Conservation (phyloP, 2,888 invertebrate genomes). For the Sabatieria punctata region DNA sequence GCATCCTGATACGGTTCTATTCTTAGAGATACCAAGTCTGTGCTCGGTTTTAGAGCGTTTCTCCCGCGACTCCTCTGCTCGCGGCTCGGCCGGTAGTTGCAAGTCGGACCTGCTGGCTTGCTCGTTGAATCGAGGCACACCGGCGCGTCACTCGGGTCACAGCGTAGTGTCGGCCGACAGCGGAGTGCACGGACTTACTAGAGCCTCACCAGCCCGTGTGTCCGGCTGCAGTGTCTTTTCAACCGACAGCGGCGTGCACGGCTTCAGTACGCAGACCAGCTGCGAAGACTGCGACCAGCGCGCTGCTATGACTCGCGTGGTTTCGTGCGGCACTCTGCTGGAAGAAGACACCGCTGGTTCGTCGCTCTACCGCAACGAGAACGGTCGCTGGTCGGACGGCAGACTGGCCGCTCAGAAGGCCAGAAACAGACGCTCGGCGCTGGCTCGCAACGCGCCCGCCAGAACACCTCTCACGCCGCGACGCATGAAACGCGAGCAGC, state of each 20-base stretch:
- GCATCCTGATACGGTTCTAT: no score
- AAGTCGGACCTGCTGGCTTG: background rate
- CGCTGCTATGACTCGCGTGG: no score
- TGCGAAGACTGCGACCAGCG: no score
- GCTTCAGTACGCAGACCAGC: background rate
- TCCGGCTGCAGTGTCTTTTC: no score
- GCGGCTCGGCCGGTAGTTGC: background rate
- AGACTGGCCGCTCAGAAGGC: background rate
- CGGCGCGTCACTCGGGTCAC: background rate
- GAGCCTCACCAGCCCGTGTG: background rate
- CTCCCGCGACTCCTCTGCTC: conserved; percentile 2
- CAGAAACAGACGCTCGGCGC: background rate
- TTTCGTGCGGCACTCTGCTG: background rate
- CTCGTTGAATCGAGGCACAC: background rate
- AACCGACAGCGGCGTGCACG: background rate
- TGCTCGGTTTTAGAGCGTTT: background rate
- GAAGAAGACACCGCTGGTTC: background rate
- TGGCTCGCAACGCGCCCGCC: background rate
- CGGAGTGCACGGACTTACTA: background rate
- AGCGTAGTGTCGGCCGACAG: background rate
- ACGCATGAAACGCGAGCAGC: no score
- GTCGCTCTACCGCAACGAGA: conserved; percentile 2
- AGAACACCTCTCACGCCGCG: no score
- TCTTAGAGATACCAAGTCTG: no score
- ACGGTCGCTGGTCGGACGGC: conserved; percentile 6